Evolutionary conservation across 2,797 vertebrate species (phyloP).

Genomic region (Hephaestus fuliginosus): DNA sequence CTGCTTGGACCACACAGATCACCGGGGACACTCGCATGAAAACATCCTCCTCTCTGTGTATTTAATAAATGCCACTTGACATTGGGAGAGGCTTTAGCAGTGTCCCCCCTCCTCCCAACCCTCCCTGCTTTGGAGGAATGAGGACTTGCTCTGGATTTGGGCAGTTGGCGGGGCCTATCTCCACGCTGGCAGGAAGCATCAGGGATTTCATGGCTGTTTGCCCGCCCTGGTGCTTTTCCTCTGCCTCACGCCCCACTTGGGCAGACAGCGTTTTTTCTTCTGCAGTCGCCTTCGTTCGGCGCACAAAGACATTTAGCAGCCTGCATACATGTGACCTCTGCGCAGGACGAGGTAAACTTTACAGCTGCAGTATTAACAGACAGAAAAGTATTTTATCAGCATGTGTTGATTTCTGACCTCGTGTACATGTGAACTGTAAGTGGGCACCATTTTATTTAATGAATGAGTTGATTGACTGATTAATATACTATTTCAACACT

Average conservation of each 20-base stretch:
- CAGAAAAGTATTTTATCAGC: not conserved
- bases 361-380: not conserved
- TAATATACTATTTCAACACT: not conserved
- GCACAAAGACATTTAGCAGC: constrained; percentile 54
- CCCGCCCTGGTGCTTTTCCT: constrained; percentile 74
- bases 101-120: constrained; percentile 19
- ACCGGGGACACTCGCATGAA: constrained; percentile 72
- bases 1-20: constrained; percentile 78
- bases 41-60: constrained; percentile 61
- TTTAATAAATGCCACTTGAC: constrained; percentile 85
- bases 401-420: not conserved
- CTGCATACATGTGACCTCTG: constrained; percentile 39
- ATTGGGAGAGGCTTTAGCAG: constrained; percentile 80
- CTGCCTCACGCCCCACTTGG: constrained; percentile 67
- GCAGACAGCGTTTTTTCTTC: constrained; percentile 36
- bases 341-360: not conserved
- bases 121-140: constrained; percentile 64
- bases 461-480: not conserved
- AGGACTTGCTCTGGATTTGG: constrained; percentile 82
- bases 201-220: constrained; percentile 83
- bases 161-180: constrained; percentile 83
- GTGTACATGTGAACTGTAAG: not conserved
- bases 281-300: constrained; percentile 30
- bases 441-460: not conserved
- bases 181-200: constrained; percentile 79